Percentiles rank a stretch among this genome's conserved stretches.
Conservation (phyloP, 1,140 invertebrate species). For the Neodiprion fabricii region DNA sequence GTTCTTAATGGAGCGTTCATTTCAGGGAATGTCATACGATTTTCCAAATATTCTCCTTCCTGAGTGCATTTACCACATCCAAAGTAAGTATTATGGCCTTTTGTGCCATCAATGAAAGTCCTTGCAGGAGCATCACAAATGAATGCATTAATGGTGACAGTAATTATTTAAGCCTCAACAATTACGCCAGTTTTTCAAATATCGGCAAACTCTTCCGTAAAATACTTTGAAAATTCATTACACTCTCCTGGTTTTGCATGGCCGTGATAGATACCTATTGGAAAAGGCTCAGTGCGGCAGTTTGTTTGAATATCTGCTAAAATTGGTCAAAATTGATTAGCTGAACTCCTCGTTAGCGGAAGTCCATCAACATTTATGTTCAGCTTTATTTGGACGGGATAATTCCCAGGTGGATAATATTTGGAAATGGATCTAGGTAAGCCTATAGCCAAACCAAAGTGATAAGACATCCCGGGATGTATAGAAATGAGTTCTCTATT, state of each 20-base stretch:
- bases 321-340: constrained; percentile 41
- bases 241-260: constrained; percentile 37
- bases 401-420: neutral
- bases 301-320: constrained; percentile 29
- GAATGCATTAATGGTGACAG: constrained; percentile 32
- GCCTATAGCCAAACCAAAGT: neutral
- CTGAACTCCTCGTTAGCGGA: constrained; percentile 29
- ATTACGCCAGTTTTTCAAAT: constrained; percentile 31
- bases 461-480: neutral
- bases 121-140: constrained; percentile 37
- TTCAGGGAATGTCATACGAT: constrained; percentile 23
- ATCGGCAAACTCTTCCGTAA: constrained; percentile 39
- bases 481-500: neutral
- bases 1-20: constrained; percentile 20
- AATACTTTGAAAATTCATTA: constrained; percentile 39
- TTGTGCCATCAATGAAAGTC: constrained; percentile 25
- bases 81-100: constrained; percentile 28
- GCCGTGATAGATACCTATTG: constrained; percentile 36
- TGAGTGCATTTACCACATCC: constrained; percentile 29
- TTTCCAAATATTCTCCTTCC: constrained; percentile 21
- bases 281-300: constrained; percentile 39
- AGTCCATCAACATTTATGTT: constrained; percentile 32
- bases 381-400: neutral
- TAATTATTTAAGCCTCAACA: constrained; percentile 28
- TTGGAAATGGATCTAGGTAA: neutral